Percentiles rank a stretch among this genome's conserved stretches.
Evolutionary conservation across 1,140 invertebrate genomes (phyloP).

Genomic region (Gryllus bimaculatus): DNA sequence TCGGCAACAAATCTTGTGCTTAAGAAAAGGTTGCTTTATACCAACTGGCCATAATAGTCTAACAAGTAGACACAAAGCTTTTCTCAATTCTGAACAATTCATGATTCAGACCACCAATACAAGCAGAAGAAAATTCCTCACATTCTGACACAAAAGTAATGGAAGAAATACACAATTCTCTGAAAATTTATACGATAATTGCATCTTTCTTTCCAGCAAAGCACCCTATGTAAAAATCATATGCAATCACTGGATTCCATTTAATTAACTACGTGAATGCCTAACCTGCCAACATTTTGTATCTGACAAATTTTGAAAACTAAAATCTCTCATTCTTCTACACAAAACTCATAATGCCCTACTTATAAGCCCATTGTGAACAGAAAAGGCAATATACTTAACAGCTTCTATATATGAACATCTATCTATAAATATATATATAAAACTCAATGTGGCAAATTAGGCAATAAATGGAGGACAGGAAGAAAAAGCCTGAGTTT

Average conservation of each 20-base stretch:
- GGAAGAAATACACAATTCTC: not conserved
- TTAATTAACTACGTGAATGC: conserved; percentile 11
- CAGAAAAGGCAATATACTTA: not conserved
- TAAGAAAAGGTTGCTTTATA: conserved; percentile 1
- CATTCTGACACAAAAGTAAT: not conserved
- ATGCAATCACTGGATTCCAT: conserved; percentile 3
- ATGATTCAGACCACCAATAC: conserved; percentile 12
- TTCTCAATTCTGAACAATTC: not conserved
- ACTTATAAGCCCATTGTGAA: not conserved
- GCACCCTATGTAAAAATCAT: conserved; percentile 11
- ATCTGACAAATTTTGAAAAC: not conserved
- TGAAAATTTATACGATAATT: not conserved
- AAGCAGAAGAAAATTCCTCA: not conserved
- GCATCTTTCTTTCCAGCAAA: not conserved
- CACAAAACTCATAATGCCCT: not conserved
- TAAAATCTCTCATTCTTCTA: not conserved
- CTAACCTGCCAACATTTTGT: conserved; percentile 11
- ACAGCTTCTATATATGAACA: not conserved
- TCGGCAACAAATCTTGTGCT: not conserved
- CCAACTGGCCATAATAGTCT: not conserved
- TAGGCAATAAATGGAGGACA: not conserved
- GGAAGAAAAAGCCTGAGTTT: not conserved
- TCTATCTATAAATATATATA: not conserved
- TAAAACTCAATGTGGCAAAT: not conserved
- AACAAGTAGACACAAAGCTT: not conserved